phyloP scores from a whole-genome alignment of 2,888 invertebrate genomes.

The Podabrus alpinus region DNA sequence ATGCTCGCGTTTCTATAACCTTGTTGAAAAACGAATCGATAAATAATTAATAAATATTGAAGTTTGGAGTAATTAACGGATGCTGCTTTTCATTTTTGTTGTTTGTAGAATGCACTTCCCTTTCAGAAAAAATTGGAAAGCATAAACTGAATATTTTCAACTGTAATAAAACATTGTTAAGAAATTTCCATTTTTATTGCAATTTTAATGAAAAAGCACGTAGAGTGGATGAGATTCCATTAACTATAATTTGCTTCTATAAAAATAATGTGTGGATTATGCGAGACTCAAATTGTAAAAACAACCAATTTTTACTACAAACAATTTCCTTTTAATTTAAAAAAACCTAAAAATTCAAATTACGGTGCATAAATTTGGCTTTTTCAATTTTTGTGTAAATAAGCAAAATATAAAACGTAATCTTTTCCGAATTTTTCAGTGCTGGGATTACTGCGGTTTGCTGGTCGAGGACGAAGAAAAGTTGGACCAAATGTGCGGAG shows the following conservation, averaged over 20 bases:
- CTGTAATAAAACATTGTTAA: conserved; percentile 29
- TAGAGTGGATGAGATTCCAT: conserved; percentile 43
- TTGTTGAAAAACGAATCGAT: neutral
- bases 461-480: conserved; percentile 16
- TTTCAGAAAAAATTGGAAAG: neutral
- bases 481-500: conserved; percentile 31
- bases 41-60: neutral
- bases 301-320: neutral
- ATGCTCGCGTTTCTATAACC: neutral
- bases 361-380: neutral
- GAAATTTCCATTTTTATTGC: conserved; percentile 48
- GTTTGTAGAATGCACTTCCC: neutral
- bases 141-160: conserved; percentile 3
- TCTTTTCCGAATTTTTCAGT: neutral
- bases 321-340: conserved; percentile 4
- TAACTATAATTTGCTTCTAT: conserved; percentile 40
- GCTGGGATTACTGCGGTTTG: conserved; percentile 8
- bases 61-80: neutral
- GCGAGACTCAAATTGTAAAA: conserved; percentile 29
- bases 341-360: conserved; percentile 8
- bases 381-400: neutral
- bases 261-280: conserved; percentile 42
- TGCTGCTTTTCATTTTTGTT: neutral
- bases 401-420: neutral
- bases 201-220: conserved; percentile 46